Percentiles rank a stretch among this genome's conserved stretches.
Evolutionary conservation across 2,888 invertebrate genomes (phyloP).

Genomic region (Acanthosepion lycidas): DNA sequence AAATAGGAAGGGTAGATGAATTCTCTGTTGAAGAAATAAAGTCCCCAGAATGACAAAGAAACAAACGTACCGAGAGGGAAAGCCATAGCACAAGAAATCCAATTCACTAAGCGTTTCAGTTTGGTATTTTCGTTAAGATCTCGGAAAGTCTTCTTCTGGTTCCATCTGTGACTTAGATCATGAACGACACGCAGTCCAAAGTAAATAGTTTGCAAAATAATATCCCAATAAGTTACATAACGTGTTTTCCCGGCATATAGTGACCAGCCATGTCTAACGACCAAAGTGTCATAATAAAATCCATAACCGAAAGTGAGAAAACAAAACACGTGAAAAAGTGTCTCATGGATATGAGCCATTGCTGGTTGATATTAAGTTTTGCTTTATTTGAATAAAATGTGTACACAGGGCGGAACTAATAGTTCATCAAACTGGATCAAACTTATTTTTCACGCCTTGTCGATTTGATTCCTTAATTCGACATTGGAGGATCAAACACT

Average conservation of each 20-base stretch:
- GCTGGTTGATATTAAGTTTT: neutral
- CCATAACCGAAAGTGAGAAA: neutral
- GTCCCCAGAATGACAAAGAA: constrained; percentile 15
- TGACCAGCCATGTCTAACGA: neutral
- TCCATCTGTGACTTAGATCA: neutral
- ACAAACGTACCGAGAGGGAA: constrained; percentile 38
- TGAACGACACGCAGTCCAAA: neutral
- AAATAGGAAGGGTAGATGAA: constrained; percentile 34
- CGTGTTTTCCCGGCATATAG: neutral
- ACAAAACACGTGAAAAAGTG: neutral
- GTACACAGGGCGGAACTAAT: neutral
- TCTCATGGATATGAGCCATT: neutral
- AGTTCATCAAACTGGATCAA: neutral
- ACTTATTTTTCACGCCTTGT: neutral
- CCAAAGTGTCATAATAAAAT: constrained; percentile 14
- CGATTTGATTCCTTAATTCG: neutral
- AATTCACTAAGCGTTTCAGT: neutral
- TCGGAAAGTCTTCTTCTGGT: neutral
- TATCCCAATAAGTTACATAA: constrained; percentile 36
- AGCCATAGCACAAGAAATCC: constrained; percentile 39
- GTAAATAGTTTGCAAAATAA: constrained; percentile 15
- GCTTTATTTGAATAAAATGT: neutral
- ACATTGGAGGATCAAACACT: neutral
- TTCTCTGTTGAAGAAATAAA: constrained; percentile 17
- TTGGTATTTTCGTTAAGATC: constrained; percentile 7